phyloP scores from a whole-genome alignment of 2,113 vertebrate species.

The Podarcis cretensis region DNA sequence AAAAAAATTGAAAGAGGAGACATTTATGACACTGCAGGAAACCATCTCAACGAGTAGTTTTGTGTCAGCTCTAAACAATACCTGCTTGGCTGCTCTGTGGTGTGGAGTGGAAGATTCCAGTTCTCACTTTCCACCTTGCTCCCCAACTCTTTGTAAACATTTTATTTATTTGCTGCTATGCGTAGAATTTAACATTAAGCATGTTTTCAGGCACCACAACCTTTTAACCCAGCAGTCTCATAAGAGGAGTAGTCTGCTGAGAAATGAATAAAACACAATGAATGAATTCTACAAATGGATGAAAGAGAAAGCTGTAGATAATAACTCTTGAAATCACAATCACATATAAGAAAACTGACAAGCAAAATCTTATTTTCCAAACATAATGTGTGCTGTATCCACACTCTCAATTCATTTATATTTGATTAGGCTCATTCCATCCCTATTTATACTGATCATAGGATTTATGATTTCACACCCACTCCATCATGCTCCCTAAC shows the following conservation, averaged over 20 bases:
- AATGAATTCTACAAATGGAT: neutral
- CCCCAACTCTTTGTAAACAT: neutral
- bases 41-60: neutral
- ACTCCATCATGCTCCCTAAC: neutral
- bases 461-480: constrained; percentile 27
- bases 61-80: constrained; percentile 2
- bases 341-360: neutral
- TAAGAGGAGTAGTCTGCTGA: neutral
- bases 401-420: constrained; percentile 32
- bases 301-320: neutral
- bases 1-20: neutral
- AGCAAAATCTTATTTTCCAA: constrained; percentile 30
- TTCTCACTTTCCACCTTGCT: neutral
- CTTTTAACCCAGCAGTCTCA: constrained; percentile 5
- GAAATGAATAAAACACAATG: constrained; percentile 19
- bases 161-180: constrained; percentile 5
- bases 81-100: neutral
- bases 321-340: constrained; percentile 18
- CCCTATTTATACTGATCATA: neutral
- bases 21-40: neutral
- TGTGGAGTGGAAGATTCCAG: neutral
- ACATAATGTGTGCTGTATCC: neutral
- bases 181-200: neutral
- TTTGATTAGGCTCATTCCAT: constrained; percentile 44
- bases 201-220: constrained; percentile 1